Conservation (phyloP, 2,888 invertebrate species). For the Trichacis sp. region DNA sequence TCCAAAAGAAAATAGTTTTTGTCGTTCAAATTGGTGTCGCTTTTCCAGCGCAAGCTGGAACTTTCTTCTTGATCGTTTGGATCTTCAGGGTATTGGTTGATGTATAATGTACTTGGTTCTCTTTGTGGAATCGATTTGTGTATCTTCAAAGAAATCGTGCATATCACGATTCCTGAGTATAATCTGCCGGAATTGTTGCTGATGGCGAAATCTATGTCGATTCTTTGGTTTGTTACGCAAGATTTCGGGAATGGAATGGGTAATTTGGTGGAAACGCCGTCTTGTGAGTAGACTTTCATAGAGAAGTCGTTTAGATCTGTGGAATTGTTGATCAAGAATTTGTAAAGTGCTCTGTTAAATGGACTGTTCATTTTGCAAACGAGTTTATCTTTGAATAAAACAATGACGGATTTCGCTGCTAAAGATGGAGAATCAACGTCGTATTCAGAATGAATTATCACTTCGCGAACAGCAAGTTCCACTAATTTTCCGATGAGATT, state of each 20-base stretch:
- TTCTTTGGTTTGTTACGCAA: conserved; percentile 49
- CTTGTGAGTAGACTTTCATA: conserved; percentile 50
- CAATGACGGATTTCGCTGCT: conserved; percentile 49
- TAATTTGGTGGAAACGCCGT: conserved; percentile 49
- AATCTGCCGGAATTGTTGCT: conserved; percentile 44
- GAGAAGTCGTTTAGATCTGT: conserved; percentile 53
- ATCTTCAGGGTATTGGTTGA: conserved; percentile 51
- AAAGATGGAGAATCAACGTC: conserved; percentile 19
- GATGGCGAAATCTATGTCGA: conserved; percentile 62
- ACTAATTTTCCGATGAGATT: conserved; percentile 52
- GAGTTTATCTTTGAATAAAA: conserved; percentile 57
- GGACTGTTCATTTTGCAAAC: conserved; percentile 57
- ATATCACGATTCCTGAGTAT: conserved; percentile 55
- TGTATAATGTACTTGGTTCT: conserved; percentile 36
- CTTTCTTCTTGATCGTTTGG: conserved; percentile 58
- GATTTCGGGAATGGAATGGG: conserved; percentile 61
- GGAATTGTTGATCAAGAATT: conserved; percentile 54
- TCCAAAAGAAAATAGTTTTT: conserved; percentile 53
- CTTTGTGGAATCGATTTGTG: conserved; percentile 31
- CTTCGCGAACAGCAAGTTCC: conserved; percentile 60
- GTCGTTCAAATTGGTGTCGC: conserved; percentile 3
- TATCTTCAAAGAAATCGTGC: conserved; percentile 53
- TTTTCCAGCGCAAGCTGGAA: conserved; percentile 42
- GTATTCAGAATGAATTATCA: conserved; percentile 47
- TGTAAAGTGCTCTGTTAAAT: conserved; percentile 61